phyloP scores from a whole-genome alignment of 2,113 vertebrate species.

The human (Homo sapiens) region GRCh38 chr2:47304001-47304500 shows the following conservation, averaged over 20 bases:
- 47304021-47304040: neutral
- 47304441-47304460: neutral
- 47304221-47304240: neutral
- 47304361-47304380: neutral
- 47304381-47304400: neutral
- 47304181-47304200: neutral
- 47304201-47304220: neutral
- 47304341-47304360: neutral
- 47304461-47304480: neutral
- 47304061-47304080: neutral
- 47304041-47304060: conserved; percentile 33
- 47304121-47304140: neutral
- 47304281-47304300: neutral
- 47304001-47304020: neutral
- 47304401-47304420: neutral
- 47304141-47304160: neutral
- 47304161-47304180: neutral
- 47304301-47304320: neutral
- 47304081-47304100: neutral
- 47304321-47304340: neutral
- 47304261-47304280: neutral
- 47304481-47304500: neutral
- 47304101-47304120: neutral
- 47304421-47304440: neutral
- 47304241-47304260: neutral